Conservation (phyloP, 2,113 vertebrate genomes). For the Malurus melanocephalus region DNA sequence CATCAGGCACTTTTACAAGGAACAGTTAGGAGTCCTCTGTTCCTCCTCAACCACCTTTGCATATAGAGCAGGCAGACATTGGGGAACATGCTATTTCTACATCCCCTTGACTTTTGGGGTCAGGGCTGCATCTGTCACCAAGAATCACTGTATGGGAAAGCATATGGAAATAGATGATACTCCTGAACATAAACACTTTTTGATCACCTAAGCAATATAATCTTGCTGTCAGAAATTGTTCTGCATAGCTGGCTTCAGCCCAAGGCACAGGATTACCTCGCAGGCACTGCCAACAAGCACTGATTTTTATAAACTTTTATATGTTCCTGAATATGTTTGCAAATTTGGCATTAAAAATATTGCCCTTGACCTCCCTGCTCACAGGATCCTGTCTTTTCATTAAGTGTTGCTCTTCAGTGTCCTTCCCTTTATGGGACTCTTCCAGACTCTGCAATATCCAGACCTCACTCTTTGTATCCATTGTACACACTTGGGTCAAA, state of each 20-base stretch:
- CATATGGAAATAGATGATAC: not conserved
- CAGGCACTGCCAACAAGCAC: not conserved
- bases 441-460: not conserved
- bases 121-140: not conserved
- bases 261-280: not conserved
- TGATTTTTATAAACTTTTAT: not conserved
- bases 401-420: not conserved
- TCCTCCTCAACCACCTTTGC: not conserved
- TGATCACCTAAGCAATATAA: not conserved
- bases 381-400: not conserved
- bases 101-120: not conserved
- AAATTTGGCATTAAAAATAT: not conserved
- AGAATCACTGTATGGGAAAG: not conserved
- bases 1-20: not conserved
- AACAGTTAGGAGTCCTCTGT: not conserved
- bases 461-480: not conserved
- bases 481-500: not conserved
- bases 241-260: not conserved
- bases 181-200: not conserved
- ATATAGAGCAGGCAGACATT: not conserved
- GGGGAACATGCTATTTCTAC: not conserved
- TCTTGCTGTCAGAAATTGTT: not conserved
- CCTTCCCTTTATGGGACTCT: not conserved
- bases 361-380: not conserved
- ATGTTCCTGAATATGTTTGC: not conserved